Conservation (phyloP, 2,888 invertebrate species). For the Lacanobia oleracea region DNA sequence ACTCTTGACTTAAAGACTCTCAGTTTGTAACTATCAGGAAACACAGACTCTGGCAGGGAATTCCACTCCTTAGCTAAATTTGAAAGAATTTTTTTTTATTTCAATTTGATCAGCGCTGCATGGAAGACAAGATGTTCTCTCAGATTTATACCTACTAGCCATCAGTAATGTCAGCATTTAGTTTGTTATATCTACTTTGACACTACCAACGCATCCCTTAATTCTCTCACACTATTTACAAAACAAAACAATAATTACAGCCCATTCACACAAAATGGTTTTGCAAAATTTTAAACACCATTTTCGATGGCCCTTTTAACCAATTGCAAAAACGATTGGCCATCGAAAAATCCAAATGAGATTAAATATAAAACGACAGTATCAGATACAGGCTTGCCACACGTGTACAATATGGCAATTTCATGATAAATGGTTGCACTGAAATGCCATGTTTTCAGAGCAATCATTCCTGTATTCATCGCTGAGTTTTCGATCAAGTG, state of each 20-base stretch:
- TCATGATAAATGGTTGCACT: conserved; percentile 68
- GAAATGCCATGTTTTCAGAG: conserved; percentile 57
- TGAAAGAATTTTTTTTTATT: too few relatives aligned
- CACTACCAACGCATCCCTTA: background rate
- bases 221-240: background rate
- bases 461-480: conserved; percentile 57
- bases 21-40: too few relatives aligned
- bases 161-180: background rate
- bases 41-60: too few relatives aligned
- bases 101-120: too few relatives aligned
- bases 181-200: background rate
- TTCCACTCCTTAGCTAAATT: too few relatives aligned
- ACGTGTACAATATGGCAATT: conserved; percentile 68
- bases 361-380: conserved; percentile 48
- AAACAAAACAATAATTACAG: conserved; percentile 6
- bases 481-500: conserved; percentile 44
- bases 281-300: conserved; percentile 9
- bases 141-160: too few relatives aligned
- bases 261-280: background rate
- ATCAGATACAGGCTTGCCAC: conserved; percentile 45
- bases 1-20: too few relatives aligned
- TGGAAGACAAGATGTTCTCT: too few relatives aligned
- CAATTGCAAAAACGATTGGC: conserved; percentile 23
- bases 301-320: conserved; percentile 10
- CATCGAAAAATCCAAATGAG: conserved; percentile 44